Evolutionary conservation across 2,888 invertebrate species (phyloP).

Genomic region (Dolichopus griseipennis): DNA sequence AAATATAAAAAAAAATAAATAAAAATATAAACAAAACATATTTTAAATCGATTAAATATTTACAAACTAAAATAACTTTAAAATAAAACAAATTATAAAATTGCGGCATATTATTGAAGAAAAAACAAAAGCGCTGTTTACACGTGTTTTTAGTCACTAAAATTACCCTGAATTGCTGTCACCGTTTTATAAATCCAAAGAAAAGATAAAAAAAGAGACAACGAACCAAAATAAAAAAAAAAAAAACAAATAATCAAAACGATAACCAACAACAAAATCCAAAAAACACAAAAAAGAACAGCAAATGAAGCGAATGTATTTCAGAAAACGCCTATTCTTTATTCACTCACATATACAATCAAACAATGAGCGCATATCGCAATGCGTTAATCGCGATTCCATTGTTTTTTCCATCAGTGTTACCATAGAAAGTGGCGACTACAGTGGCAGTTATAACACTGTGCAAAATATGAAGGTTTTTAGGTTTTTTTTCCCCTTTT

Average conservation of each 20-base stretch:
- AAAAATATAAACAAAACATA: background rate
- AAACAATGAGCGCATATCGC: background rate
- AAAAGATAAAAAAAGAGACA: background rate
- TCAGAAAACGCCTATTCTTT: background rate
- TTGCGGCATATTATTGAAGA: background rate
- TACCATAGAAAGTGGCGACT: background rate
- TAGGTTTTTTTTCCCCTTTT: background rate
- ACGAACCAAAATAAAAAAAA: background rate
- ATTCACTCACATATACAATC: background rate
- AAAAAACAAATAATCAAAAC: background rate
- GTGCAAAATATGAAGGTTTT: background rate
- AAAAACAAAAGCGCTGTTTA: conserved; percentile 5
- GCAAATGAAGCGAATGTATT: no score
- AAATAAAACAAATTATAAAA: background rate
- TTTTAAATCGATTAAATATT: background rate
- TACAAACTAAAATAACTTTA: background rate
- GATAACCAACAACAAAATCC: no score
- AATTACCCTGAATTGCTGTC: conserved; percentile 10
- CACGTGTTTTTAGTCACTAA: conserved; percentile 12
- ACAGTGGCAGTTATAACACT: background rate
- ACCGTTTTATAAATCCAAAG: background rate
- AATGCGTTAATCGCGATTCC: background rate
- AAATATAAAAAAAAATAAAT: background rate
- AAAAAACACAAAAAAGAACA: no score
- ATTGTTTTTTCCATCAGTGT: background rate